phyloP scores from a whole-genome alignment of 2,888 invertebrate species.

The Heliothis peltigera region DNA sequence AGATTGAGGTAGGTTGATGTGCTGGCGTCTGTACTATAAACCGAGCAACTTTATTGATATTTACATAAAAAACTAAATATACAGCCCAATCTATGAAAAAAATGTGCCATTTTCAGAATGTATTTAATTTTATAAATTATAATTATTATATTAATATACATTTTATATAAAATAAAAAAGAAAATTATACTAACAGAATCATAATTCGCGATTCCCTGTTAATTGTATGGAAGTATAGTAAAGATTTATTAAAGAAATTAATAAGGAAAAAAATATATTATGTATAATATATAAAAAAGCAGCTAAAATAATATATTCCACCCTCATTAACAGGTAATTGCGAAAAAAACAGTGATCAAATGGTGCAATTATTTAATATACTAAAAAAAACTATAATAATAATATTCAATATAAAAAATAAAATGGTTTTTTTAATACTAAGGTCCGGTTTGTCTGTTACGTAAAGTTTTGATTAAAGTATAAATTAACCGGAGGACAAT shows the following conservation, averaged over 20 bases:
- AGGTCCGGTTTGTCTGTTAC: too few species aligned
- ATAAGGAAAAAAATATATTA: background rate
- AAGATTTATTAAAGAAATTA: background rate
- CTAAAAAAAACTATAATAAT: conserved; percentile 58
- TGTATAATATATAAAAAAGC: background rate
- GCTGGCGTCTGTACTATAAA: too few species aligned
- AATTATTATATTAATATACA: conserved; percentile 43
- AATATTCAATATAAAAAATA: conserved; percentile 37
- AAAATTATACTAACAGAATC: conserved; percentile 44
- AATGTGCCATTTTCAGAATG: conserved; percentile 60
- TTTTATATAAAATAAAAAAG: conserved; percentile 39
- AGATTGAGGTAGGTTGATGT: too few species aligned
- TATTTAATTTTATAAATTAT: conserved; percentile 54
- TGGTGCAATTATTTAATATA: conserved; percentile 72
- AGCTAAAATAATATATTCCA: conserved; percentile 16
- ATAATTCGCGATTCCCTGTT: conserved; percentile 37
- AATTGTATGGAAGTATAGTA: conserved; percentile 16
- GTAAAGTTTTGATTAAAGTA: too few species aligned
- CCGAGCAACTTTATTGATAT: background rate
- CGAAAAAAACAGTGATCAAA: conserved; percentile 63
- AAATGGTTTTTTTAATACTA: conserved; percentile 50
- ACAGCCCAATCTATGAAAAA: conserved; percentile 49
- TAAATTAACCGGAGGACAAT: too few species aligned
- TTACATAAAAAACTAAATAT: conserved; percentile 5
- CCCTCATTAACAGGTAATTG: conserved; percentile 41